Evolutionary conservation across 1,140 invertebrate species (phyloP), one percentile per base, ranked within the genome.

Genomic region (Aethina tumida): DNA sequence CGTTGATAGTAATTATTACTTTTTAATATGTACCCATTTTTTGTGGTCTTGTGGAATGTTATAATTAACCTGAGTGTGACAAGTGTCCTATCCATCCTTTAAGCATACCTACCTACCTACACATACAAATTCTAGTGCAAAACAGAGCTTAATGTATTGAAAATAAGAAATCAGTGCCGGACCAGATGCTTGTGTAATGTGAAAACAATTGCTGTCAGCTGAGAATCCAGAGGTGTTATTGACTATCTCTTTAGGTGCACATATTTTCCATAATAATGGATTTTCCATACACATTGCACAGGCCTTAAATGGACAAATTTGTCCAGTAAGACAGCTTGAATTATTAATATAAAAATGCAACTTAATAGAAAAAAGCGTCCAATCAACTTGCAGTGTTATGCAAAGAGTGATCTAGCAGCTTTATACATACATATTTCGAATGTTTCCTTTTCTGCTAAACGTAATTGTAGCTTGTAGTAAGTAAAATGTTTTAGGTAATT

Each of bases 111-210:
- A n/a, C n/a, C n/a, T n/a, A n/a, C n/a, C n/a, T n/a, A n/a, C n/a
- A n/a, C n/a, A n/a, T n/a, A n/a, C n/a, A n/a, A n/a, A n/a, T n/a
- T n/a, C n/a, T n/a, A n/a, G n/a, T n/a, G n/a, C n/a, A n/a, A n/a
- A n/a, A n/a, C n/a, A n/a, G n/a, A n/a, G n/a, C n/a, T n/a, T n/a
- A n/a, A n/a, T n/a, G n/a, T n/a, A n/a, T n/a, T n/a, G n/a, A n/a
- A n/a, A n/a, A n/a, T n/a, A n/a, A n/a, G n/a, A n/a, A n/a, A n/a
- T n/a, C n/a, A n/a, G n/a, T n/a, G n/a, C n/a, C n/a, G n/a, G 24
- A 26, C 24, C 22, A 29, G 22, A 41, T 18, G 47, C 50, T 52
- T 52, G 50, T 50, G 47, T 52, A 52, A 52, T 52, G 50, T 52
- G 50, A 47, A 43, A 18, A 22, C n/a, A 33, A 28, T 25, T 20